Evolutionary conservation across 2,797 vertebrate species (phyloP), one percentile per base, ranked within the genome.

Genomic region (Limnodromus scolopaceus): DNA sequence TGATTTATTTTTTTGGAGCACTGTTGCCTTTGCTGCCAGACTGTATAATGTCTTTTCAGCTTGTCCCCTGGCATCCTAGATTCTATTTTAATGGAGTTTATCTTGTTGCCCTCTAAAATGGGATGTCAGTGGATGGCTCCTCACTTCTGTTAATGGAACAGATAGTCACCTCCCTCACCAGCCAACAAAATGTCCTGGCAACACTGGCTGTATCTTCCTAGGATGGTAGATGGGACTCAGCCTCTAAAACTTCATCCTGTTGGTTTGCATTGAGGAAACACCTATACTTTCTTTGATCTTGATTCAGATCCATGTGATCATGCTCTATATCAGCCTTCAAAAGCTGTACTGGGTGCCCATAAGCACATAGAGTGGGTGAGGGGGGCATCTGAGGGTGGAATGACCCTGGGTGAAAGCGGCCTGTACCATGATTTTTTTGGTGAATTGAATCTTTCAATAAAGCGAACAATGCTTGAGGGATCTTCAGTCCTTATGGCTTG

Each of bases 11-110:
- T 83, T 81, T 51, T 84, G 14, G 24, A 71, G 36, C 43, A 75
- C 32, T 46, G 60, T 66, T 95, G 77, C 38, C 58, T 94, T 70
- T 63, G 45, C 70, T 93, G 74, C 25, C 43, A 81, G 76, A 49
- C 66, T 48, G 46, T 49, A n/a, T 60, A 72, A 53, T 36, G 43
- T 54, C 30, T 95, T 93, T 94, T 72, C 64, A 79, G 46, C 63
- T 89, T 60, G 32, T 89, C 61, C 51, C 72, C 80, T 86, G 72
- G 71, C 84, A 89, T 81, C 51, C 57, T 66, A 30, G 41, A 69
- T 84, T 77, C 86, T 27, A 14, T 96, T 91, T 94, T 77, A 83
- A 57, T 60, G 39, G 68, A 85, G n/a, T 94, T 96, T 75, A 28
- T 82, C 53, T 79, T 51, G n/a, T 30, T 93, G 39, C 32, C 78